Percentiles rank a stretch among this genome's conserved stretches.
These are phyloP conservation scores for Sciaenops ocellatus DNA, from an alignment of 2,797 vertebrate species.

Conservation along the genomic window DNA sequence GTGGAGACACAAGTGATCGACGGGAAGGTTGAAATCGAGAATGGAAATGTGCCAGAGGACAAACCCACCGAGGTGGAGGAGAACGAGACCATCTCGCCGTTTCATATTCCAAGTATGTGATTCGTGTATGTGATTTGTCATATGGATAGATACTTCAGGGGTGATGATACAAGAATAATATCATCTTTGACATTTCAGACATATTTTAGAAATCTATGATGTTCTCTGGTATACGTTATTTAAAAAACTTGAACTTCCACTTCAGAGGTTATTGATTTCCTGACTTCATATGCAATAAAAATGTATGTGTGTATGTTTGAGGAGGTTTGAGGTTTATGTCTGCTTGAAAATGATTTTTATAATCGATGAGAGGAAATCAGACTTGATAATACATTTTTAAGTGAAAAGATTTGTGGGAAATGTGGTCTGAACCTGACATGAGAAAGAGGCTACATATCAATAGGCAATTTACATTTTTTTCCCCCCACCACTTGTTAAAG, in stretches of 20 bases:
- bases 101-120: conserved; percentile 89
- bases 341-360: neutral
- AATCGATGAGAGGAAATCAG: neutral
- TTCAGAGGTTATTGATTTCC: conserved; percentile 22
- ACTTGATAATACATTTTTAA: neutral
- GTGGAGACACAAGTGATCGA: conserved; percentile 90
- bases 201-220: conserved; percentile 8
- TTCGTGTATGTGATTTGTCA: conserved; percentile 44
- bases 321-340: no score
- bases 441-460: neutral
- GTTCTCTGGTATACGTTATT: conserved; percentile 6
- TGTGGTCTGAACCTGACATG: neutral
- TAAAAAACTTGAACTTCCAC: conserved; percentile 5
- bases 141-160: conserved; percentile 48
- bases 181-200: neutral
- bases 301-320: neutral
- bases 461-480: neutral
- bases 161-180: neutral
- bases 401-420: neutral
- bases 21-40: conserved; percentile 92
- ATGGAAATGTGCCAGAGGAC: conserved; percentile 93
- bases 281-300: conserved; percentile 13
- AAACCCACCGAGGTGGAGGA: conserved; percentile 87
- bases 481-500: neutral
- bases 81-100: conserved; percentile 89